phyloP scores from a whole-genome alignment of 2,888 invertebrate genomes.

The Tubiluchus corallicola region DNA sequence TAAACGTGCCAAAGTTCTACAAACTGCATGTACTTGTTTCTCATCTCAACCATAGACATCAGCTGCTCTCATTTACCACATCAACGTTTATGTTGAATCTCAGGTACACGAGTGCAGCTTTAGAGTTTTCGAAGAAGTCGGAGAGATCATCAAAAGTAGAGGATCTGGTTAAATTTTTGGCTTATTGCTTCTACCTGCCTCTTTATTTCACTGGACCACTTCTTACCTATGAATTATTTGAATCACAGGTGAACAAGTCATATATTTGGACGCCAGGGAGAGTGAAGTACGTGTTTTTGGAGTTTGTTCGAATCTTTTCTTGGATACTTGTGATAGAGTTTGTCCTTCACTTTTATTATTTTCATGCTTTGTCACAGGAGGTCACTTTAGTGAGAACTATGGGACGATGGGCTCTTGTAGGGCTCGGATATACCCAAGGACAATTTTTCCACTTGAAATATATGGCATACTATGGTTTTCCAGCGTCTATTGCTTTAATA shows the following conservation, averaged over 20 bases:
- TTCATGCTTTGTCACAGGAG: slow-evolving; percentile 51
- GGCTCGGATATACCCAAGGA: slow-evolving; percentile 70
- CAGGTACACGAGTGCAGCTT: slow-evolving; percentile 51
- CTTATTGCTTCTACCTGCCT: slow-evolving; percentile 65
- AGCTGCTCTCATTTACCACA: slow-evolving; percentile 35
- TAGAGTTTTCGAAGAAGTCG: slow-evolving; percentile 32
- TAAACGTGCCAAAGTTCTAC: slow-evolving; percentile 29
- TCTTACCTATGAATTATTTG: slow-evolving; percentile 52
- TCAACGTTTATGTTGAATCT: slow-evolving; percentile 36
- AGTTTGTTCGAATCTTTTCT: slow-evolving; percentile 36
- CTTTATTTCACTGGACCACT: slow-evolving; percentile 67
- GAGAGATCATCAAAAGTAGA: too few relatives aligned
- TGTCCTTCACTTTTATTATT: slow-evolving; percentile 58
- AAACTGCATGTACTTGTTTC: slow-evolving; percentile 12
- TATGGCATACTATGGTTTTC: slow-evolving; percentile 65
- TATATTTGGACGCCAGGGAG: slow-evolving; percentile 9
- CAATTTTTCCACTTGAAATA: slow-evolving; percentile 84
- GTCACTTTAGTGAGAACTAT: slow-evolving; percentile 33
- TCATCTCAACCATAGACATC: neutral
- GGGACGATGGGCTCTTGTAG: slow-evolving; percentile 54
- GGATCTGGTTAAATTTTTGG: slow-evolving; percentile 37
- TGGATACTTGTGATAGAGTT: slow-evolving; percentile 52
- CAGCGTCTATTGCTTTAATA: slow-evolving; percentile 46
- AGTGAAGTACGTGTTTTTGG: slow-evolving; percentile 22
- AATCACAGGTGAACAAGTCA: slow-evolving; percentile 27